Evolutionary conservation across 2,113 vertebrate species (phyloP).

Genomic region (Tricholaema leucomelas): DNA sequence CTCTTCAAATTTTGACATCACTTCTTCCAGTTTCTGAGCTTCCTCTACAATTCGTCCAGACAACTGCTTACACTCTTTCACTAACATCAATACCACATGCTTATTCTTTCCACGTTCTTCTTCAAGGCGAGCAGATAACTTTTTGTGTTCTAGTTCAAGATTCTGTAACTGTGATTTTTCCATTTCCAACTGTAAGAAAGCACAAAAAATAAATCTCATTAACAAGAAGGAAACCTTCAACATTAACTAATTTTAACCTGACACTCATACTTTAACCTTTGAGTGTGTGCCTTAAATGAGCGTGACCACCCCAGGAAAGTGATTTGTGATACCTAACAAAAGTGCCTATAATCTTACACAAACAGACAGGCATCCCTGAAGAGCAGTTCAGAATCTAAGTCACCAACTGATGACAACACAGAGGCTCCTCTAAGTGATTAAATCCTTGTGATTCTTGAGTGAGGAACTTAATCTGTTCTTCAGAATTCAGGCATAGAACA

Average conservation of each 20-base stretch:
- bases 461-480: not conserved
- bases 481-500: not conserved
- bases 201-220: not conserved
- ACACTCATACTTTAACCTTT: not conserved
- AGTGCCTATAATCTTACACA: not conserved
- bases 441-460: not conserved
- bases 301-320: not conserved
- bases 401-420: not conserved
- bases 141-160: slow-evolving; percentile 92
- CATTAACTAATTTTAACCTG: not conserved
- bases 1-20: slow-evolving; percentile 86
- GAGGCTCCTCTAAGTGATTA: not conserved
- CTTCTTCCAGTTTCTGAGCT: slow-evolving; percentile 89
- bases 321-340: not conserved
- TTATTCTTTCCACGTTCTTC: slow-evolving; percentile 96
- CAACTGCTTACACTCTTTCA: slow-evolving; percentile 95
- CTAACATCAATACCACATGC: slow-evolving; percentile 93
- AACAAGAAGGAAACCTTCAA: not conserved
- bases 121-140: slow-evolving; percentile 88
- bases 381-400: not conserved
- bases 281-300: not conserved
- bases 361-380: not conserved
- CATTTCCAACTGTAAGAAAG: slow-evolving; percentile 87
- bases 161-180: slow-evolving; percentile 93
- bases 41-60: slow-evolving; percentile 90